These are phyloP conservation scores for Mergus octosetaceus DNA, from an alignment of 2,797 vertebrate genomes.

Conservation along the genomic window DNA sequence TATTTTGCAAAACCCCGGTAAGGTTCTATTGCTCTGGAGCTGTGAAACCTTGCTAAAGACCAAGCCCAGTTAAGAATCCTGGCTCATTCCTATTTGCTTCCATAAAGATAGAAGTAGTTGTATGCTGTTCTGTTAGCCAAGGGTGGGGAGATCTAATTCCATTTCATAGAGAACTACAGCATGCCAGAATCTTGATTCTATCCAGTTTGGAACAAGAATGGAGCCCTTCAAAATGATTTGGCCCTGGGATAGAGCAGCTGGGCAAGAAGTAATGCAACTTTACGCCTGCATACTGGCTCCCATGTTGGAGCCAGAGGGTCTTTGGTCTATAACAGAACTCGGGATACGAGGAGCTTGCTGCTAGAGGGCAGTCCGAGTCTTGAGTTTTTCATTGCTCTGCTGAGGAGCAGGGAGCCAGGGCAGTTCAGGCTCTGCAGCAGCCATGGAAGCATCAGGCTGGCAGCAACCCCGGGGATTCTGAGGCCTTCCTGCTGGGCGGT, in stretches of 20 bases:
- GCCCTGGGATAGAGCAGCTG: background rate
- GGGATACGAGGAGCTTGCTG: background rate
- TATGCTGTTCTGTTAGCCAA: too few species aligned
- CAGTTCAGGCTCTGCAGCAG: background rate
- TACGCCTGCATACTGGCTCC: too few species aligned
- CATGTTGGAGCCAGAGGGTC: background rate
- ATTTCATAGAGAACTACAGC: background rate
- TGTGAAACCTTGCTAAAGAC: background rate
- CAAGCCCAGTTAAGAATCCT: background rate
- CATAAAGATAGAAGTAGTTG: background rate
- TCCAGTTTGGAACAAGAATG: background rate
- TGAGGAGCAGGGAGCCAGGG: accelerated
- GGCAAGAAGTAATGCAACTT: background rate
- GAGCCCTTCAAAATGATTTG: background rate
- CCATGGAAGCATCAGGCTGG: background rate
- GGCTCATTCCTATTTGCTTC: background rate
- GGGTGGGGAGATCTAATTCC: background rate
- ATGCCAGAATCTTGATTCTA: background rate
- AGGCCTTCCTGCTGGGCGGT: accelerated
- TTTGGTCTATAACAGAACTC: background rate
- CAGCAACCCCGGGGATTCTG: accelerated
- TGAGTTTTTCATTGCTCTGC: accelerated
- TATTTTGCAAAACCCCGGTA: accelerated
- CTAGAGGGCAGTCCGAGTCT: background rate
- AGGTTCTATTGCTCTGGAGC: background rate